Evolutionary conservation across 2,888 invertebrate species (phyloP), one percentile per base, ranked within the genome.

Genomic region (Caenorhabditis sinica): DNA sequence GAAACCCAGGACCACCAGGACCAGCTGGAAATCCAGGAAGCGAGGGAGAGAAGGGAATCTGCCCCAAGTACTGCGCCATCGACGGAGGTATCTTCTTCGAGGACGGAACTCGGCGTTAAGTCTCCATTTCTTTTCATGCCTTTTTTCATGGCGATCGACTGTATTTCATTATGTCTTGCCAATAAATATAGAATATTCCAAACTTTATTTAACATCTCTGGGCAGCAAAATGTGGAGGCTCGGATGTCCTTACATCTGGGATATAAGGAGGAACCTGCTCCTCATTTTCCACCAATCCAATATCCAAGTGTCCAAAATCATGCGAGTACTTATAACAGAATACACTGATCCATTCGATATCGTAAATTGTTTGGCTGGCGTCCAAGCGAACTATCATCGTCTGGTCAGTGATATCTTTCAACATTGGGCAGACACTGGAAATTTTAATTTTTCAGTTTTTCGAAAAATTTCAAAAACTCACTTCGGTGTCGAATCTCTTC

Each of bases 241-340:
- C 75, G 0, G 69, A 61, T 9, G 28, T 53, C 40, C 80, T 65
- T 23, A 89, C 40, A 6, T 89, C 89, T 0, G 91, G 91, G 11
- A 91, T 88, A 58, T 71, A 90, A 0, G 91, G 89, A 13, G 91
- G 91, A 20, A 91, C 89, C 3, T 88, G 87, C 45, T 86, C 86
- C 43, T 83, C 75, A 45, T 88, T 75, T 17, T 88, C 86, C 5
- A 86, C 80, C 28, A 91, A 61, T 23, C 86, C 76, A 28, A 90
- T 68, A 33, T 77, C 79, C 53, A 91, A 69, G 65, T 91, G 90
- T 8, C 92, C 92, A 72, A 92, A 92, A 80, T 92, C 90, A 51
- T 88, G 88, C 2, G 83, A 86, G 43, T 87, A 88, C 25, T 83
- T 86, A 74, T 86, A 88, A 53, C 88, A 89, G 56, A 89, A 90